Percentiles rank a stretch among this genome's conserved stretches.
Conservation (phyloP, 1,140 invertebrate genomes). For the Pseudomyrmex dendroicus region DNA sequence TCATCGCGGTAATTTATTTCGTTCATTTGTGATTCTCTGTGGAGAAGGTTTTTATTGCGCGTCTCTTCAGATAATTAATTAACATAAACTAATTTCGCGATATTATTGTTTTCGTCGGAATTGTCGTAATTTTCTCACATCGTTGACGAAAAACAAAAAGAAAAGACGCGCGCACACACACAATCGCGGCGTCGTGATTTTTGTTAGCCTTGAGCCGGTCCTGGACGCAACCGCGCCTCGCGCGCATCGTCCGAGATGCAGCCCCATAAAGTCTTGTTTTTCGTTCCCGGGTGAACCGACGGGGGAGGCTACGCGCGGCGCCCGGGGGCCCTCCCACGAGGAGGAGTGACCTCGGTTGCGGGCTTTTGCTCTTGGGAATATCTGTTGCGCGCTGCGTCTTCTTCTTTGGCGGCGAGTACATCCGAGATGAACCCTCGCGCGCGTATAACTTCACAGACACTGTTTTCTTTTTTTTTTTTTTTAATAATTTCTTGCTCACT, state of each 20-base stretch:
- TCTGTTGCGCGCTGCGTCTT: slow-evolving; percentile 70
- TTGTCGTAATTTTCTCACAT: no score
- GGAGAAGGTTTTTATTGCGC: not conserved
- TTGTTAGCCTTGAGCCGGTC: slow-evolving; percentile 70
- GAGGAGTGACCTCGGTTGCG: slow-evolving; percentile 83
- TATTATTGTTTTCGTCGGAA: not conserved
- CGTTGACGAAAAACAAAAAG: no score
- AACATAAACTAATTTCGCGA: not conserved
- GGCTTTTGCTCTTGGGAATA: slow-evolving; percentile 81
- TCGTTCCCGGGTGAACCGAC: slow-evolving; percentile 70
- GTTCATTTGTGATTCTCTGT: not conserved
- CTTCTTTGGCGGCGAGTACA: slow-evolving; percentile 72
- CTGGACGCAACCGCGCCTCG: slow-evolving; percentile 68
- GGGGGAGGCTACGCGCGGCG: slow-evolving; percentile 81
- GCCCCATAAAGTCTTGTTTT: slow-evolving; percentile 80
- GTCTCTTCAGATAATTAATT: not conserved
- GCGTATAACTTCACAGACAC: slow-evolving; percentile 29
- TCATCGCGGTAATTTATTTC: not conserved
- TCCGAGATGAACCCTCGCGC: slow-evolving; percentile 61
- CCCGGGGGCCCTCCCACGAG: slow-evolving; percentile 85
- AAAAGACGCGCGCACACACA: not conserved
- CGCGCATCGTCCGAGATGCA: slow-evolving; percentile 67
- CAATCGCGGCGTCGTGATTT: slow-evolving; percentile 44
- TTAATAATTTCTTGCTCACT: no score
- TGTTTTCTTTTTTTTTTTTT: not conserved